Evolutionary conservation across 1,140 invertebrate species (phyloP), one percentile per base, ranked within the genome.

Genomic region (Drosophila elegans): DNA sequence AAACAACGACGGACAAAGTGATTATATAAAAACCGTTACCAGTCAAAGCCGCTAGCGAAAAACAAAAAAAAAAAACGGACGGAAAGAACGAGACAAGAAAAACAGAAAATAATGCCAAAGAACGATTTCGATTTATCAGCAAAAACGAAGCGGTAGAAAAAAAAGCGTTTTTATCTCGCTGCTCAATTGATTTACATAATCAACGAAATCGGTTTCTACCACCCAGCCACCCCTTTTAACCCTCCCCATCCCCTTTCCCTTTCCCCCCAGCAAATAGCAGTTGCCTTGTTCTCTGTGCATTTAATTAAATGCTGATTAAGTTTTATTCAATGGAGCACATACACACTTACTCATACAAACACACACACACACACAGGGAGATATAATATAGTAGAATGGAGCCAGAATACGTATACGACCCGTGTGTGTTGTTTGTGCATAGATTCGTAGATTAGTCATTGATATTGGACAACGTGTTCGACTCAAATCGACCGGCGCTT

Each of bases 221-320:
- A 38, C 45, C 27, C 62, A 25, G 32, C 5, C 59, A n/a, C 42
- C 69, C 44, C 54, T 2, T 32, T 32, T 16, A 1, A 3, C 39
- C 4, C 45, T 25, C 13, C 66, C 32, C n/a, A 6, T 7, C 12
- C 7, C 41, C 10, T 34, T 9, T 16, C 61, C 39, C 42, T 13
- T 13, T 21, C 16, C 27, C 1, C 6, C 29, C 6, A 32, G 2
- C 6, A 16, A 39, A 45, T 27, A 10, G 56, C 56, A 49, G 34
- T 49, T 41, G 72, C 51, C 72, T 74, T 54, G 54, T 71, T 67
- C 57, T 74, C 72, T 77, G 82, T 78, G 82, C 82, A 81, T 86
- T 86, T 86, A 86, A 86, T 86, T 86, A 85, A 86, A 86, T 74
- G 82, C 82, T 85, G 82, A 85, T 85, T 85, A 85, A 85, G 82